Conservation (phyloP, 2,113 vertebrate species). For the Caracal caracal region DNA sequence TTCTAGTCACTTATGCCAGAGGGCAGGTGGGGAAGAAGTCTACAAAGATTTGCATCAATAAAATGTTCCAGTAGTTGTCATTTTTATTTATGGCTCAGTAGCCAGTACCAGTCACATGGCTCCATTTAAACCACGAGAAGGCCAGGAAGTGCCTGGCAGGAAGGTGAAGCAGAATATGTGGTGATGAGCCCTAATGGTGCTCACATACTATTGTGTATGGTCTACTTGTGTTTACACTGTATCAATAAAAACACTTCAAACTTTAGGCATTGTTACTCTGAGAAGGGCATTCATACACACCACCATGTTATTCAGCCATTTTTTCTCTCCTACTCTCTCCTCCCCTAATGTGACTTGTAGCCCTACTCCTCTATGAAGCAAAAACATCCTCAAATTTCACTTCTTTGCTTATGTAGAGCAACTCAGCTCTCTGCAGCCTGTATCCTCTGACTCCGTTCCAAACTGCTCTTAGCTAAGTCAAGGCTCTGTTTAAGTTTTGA, state of each 20-base stretch:
- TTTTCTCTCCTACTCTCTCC: neutral
- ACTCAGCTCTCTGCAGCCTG: neutral
- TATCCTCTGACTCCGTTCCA: neutral
- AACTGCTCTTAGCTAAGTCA: neutral
- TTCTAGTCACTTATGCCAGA: neutral
- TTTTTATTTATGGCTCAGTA: neutral
- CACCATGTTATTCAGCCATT: neutral
- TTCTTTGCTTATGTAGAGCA: neutral
- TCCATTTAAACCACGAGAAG: neutral
- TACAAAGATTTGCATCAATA: neutral
- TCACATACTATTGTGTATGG: no score
- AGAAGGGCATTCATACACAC: accelerated
- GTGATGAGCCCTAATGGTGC: accelerated
- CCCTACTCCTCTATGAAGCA: neutral
- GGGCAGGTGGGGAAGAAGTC: neutral
- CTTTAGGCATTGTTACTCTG: neutral
- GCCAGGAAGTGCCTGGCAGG: neutral
- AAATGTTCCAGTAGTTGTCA: neutral
- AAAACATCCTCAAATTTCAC: neutral
- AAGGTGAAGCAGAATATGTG: neutral
- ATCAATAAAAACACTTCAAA: neutral
- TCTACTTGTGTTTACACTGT: accelerated
- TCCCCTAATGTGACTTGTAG: no score
- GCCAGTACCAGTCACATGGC: neutral
- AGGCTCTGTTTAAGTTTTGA: neutral